A percentile compares a stretch with the other conserved stretches of the same genome.
phyloP scores from a whole-genome alignment of 2,113 vertebrate species.

The Hemibagrus wyckioides region DNA sequence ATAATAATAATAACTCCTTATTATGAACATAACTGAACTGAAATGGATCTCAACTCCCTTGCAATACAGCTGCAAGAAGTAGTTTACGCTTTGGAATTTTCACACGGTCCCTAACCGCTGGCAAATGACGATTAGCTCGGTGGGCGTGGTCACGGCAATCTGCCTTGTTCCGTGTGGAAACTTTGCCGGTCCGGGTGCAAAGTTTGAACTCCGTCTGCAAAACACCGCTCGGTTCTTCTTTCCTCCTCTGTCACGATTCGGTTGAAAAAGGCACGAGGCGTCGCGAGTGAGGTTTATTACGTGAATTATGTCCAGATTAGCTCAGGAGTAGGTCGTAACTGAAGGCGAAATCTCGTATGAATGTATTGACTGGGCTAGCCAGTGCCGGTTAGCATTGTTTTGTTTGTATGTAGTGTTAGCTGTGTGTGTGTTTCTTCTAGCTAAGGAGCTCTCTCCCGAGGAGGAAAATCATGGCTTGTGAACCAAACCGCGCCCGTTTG shows the following conservation, averaged over 20 bases:
- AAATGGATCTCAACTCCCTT: no score
- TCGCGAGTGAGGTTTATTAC: no score
- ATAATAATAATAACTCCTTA: no score
- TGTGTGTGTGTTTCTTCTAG: not conserved
- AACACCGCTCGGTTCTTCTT: constrained; percentile 43
- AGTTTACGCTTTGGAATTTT: not conserved
- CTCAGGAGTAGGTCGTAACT: not conserved
- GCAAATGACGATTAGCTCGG: constrained; percentile 47
- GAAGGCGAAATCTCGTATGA: not conserved
- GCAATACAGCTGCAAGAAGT: not conserved
- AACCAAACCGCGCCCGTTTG: constrained; percentile 84
- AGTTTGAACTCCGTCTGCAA: constrained; percentile 93
- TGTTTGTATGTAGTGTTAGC: not conserved
- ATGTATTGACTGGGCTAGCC: not conserved
- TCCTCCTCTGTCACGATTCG: not conserved
- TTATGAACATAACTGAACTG: not conserved
- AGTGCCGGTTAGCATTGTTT: constrained; percentile 38
- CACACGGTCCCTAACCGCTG: not conserved
- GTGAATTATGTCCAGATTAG: no score
- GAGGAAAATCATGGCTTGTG: constrained; percentile 70
- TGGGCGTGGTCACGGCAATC: constrained; percentile 53
- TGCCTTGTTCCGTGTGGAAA: constrained; percentile 90
- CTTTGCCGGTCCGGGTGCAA: constrained; percentile 96
- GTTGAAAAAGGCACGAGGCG: not conserved
- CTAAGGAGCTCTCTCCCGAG: not conserved